Percentiles rank a stretch among this genome's conserved stretches.
These are phyloP conservation scores for Venusia cambrica DNA, from an alignment of 2,888 invertebrate genomes.

Conservation along the genomic window DNA sequence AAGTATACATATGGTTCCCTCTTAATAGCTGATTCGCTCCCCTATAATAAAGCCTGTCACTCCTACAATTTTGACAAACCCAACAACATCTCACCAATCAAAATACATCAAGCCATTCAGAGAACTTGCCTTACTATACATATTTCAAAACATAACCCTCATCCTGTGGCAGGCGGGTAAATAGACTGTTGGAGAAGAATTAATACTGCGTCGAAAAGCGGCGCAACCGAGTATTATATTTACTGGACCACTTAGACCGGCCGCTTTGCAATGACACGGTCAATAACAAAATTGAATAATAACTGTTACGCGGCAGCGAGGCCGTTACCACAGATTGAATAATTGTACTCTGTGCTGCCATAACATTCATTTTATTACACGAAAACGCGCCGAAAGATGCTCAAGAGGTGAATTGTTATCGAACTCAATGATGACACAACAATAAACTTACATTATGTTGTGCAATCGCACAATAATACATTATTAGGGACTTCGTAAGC, in stretches of 20 bases:
- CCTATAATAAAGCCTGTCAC: no score
- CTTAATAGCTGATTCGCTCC: no score
- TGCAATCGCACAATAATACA: slow-evolving; percentile 22
- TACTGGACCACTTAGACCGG: slow-evolving; percentile 12
- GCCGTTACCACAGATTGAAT: slow-evolving; percentile 11
- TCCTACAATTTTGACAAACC: no score
- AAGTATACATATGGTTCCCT: no score
- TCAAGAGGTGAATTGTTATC: slow-evolving; percentile 27
- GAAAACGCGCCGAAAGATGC: slow-evolving; percentile 5
- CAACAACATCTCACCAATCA: no score
- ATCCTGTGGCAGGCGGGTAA: no score
- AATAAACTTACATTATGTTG: slow-evolving; percentile 27
- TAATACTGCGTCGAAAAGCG: no score
- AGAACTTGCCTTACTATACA: no score
- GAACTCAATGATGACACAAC: slow-evolving; percentile 35
- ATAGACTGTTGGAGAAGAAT: no score
- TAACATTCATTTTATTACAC: slow-evolving; percentile 18
- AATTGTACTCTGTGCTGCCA: slow-evolving; percentile 5
- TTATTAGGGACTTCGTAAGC: slow-evolving; percentile 11
- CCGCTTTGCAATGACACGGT: slow-evolving; percentile 19
- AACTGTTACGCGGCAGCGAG: slow-evolving; percentile 26
- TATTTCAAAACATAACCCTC: no score
- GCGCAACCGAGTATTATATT: slow-evolving; percentile 19
- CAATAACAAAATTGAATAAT: slow-evolving; percentile 26
- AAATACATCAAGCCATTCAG: no score